Percentiles rank a stretch among this genome's conserved stretches.
These are phyloP conservation scores for Melipona beecheii DNA, from an alignment of 2,888 invertebrate species.

Conservation along the genomic window DNA sequence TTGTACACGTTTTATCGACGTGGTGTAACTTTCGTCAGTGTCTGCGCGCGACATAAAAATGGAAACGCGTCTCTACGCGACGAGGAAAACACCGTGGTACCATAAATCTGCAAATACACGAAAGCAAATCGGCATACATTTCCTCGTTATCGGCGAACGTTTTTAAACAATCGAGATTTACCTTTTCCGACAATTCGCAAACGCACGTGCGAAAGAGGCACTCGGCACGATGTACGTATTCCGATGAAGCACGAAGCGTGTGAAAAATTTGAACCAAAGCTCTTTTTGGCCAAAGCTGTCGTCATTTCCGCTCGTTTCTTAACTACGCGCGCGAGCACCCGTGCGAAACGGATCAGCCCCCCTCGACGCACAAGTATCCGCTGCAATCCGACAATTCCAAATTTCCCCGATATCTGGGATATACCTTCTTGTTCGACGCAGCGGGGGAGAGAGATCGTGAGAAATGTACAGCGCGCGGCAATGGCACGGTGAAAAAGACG, in stretches of 20 bases:
- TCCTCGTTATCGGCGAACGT: constrained; percentile 1
- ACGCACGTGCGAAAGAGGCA: background rate
- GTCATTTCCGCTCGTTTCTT: background rate
- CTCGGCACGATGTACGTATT: background rate
- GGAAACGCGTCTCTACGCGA: background rate
- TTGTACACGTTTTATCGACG: background rate
- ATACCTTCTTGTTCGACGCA: too few relatives aligned
- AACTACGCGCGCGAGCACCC: too few relatives aligned
- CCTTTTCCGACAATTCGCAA: background rate
- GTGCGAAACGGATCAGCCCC: background rate
- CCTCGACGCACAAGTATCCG: background rate
- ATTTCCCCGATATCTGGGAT: background rate
- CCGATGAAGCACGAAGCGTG: background rate
- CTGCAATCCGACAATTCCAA: background rate
- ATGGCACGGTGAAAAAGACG: background rate
- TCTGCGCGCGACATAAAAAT: background rate
- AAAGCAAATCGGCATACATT: constrained; percentile 3
- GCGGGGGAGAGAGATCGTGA: background rate
- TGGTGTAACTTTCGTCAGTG: background rate
- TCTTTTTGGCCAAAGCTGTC: background rate
- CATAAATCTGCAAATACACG: constrained; percentile 10
- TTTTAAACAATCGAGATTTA: background rate
- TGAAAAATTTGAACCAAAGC: background rate
- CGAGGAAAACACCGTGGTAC: background rate
- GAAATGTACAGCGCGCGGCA: background rate